Evolutionary conservation across 2,888 invertebrate species (phyloP).

Genomic region (Myopa tessellatipennis): DNA sequence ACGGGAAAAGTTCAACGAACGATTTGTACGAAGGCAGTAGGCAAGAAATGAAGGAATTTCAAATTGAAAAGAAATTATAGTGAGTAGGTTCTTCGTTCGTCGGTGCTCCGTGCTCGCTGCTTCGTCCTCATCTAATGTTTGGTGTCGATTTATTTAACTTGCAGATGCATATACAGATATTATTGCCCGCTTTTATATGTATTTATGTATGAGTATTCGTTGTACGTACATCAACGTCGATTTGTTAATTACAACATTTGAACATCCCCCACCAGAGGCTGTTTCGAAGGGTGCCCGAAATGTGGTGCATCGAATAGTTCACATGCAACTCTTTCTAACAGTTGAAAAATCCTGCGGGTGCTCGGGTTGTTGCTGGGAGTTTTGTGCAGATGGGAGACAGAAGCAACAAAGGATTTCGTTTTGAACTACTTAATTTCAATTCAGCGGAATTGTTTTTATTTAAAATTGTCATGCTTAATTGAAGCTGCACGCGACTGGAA

Average conservation of each 20-base stretch:
- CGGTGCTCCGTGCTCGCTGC: neutral
- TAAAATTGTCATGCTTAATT: neutral
- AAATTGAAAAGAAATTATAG: constrained; percentile 14
- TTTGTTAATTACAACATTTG: constrained; percentile 2
- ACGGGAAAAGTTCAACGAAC: constrained; percentile 30
- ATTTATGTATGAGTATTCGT: no score
- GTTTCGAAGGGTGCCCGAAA: neutral
- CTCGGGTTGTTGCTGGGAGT: neutral
- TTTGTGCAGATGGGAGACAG: neutral
- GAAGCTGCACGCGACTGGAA: constrained; percentile 4
- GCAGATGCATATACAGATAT: neutral
- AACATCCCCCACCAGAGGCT: neutral
- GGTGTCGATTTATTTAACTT: neutral
- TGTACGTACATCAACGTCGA: neutral
- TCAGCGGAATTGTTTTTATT: neutral
- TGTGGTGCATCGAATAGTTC: neutral
- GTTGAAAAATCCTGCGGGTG: constrained; percentile 15
- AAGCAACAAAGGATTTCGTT: constrained; percentile 1
- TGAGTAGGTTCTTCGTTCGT: neutral
- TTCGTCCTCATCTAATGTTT: neutral
- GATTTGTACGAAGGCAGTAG: constrained; percentile 25
- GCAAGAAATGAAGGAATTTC: constrained; percentile 4
- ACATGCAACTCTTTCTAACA: neutral
- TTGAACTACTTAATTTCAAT: neutral
- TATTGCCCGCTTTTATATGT: neutral